Conservation (phyloP, 2,888 invertebrate genomes). For the Cephus pulcher region DNA sequence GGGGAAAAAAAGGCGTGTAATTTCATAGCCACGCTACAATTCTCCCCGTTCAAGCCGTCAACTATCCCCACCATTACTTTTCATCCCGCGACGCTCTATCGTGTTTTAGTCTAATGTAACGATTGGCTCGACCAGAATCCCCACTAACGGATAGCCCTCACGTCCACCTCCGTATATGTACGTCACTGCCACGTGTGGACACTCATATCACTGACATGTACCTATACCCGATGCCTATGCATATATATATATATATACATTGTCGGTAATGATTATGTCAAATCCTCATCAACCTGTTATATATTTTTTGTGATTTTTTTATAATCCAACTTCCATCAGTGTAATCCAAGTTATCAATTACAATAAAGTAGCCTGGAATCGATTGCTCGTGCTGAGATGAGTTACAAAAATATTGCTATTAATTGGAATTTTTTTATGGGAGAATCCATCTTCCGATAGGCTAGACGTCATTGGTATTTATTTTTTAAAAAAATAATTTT, state of each 20-base stretch:
- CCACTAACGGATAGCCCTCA: neutral
- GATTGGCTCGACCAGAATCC: slow-evolving; percentile 4
- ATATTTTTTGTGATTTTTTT: no score
- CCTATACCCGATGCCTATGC: neutral
- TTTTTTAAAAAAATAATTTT: neutral
- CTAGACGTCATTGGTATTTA: no score
- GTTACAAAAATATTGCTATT: neutral
- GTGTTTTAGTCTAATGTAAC: slow-evolving; percentile 3
- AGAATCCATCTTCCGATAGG: neutral
- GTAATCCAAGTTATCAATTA: neutral
- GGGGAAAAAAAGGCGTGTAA: slow-evolving; percentile 2
- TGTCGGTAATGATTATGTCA: neutral
- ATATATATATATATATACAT: neutral
- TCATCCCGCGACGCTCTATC: neutral
- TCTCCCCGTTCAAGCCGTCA: neutral
- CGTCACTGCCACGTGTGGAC: neutral
- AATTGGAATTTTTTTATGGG: neutral
- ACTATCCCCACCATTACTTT: neutral
- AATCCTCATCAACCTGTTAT: no score
- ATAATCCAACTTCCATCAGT: no score
- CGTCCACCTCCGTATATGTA: neutral
- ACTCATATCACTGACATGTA: neutral
- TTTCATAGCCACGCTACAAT: neutral
- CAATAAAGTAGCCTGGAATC: neutral
- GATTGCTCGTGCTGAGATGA: neutral